Conservation (phyloP, 2,888 invertebrate genomes). For the Bruchidius siliquastri region DNA sequence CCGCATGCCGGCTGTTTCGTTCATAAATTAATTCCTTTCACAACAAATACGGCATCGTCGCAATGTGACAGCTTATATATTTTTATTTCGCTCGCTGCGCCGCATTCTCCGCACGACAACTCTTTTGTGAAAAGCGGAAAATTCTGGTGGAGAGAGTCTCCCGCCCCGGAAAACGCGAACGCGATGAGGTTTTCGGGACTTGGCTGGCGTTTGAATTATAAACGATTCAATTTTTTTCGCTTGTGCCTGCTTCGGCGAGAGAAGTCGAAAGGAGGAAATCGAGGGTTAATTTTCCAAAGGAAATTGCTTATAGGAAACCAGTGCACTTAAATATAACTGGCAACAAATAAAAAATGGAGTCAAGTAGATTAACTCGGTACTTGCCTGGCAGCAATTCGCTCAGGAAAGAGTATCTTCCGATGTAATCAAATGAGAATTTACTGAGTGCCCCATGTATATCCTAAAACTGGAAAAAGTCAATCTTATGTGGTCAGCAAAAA, state of each 20-base stretch:
- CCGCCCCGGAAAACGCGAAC: background rate
- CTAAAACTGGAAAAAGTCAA: too few relatives aligned
- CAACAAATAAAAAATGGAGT: background rate
- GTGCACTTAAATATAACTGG: background rate
- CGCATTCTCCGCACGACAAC: conserved; percentile 9
- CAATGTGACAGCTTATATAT: conserved; percentile 17
- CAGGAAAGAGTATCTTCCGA: too few relatives aligned
- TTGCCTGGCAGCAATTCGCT: too few relatives aligned
- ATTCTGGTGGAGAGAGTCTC: conserved; percentile 1
- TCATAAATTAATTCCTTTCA: conserved; percentile 16
- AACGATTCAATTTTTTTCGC: background rate
- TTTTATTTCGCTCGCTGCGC: conserved; percentile 5
- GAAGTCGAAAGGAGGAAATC: background rate
- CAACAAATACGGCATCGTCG: conserved; percentile 13
- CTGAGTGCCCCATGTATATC: too few relatives aligned
- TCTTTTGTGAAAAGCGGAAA: conserved; percentile 13
- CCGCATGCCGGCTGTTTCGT: conserved; percentile 9
- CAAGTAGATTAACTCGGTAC: too few relatives aligned
- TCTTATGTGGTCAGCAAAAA: too few relatives aligned
- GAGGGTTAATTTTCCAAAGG: background rate
- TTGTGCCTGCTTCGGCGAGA: background rate
- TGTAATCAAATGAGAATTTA: too few relatives aligned
- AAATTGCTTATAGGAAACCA: background rate
- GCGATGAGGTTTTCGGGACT: background rate
- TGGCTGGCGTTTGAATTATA: background rate